Evolutionary conservation across 2,888 invertebrate genomes (phyloP), one percentile per base, ranked within the genome.

Genomic region (Sclerodermus sp.): DNA sequence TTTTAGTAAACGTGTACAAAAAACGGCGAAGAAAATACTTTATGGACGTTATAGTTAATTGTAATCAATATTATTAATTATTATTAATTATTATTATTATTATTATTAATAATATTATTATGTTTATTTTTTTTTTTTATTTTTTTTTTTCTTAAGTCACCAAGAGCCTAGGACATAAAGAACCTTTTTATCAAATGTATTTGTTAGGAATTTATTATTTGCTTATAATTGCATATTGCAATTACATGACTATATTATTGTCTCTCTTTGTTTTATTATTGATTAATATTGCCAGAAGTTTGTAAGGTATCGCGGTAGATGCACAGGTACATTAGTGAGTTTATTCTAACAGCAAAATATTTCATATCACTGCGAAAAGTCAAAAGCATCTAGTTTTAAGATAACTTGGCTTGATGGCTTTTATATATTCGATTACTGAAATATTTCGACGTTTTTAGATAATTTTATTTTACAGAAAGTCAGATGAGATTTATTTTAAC

Each of bases 11-110:
- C 64, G 64, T 71, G 75, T 75, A 73, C 64, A 74, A 75, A 74
- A 67, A 43, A 57, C 52, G 67, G 61, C 62, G 66, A 68, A 55
- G 58, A 68, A 66, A 62, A 75, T 69, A 74, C 67, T 70, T 73
- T 72, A 72, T 68, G 70, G 69, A 72, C 69, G 75, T 74, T 74
- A 74, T 70, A 74, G 70, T 71, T 74, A 68, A 73, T 74, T 73
- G 62, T 71, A 67, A 68, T 66, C 64, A 67, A 73, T 64, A 72
- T 73, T 67, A 67, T 68, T 64, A 64, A 5, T 23, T 5, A 23
- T 63, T 65, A n/a, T n/a, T n/a, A n/a, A 66, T 62, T 55, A 57
- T 55, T 64, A 62, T 60, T 55, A 57, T 55, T 36, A 36, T 36
- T 9, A 9, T 36, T 36, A 45, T 38, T 37, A 37, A 36, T 38